These are phyloP conservation scores for Neoaliturus tenellus DNA, from an alignment of 2,888 invertebrate species.

Conservation along the genomic window DNA sequence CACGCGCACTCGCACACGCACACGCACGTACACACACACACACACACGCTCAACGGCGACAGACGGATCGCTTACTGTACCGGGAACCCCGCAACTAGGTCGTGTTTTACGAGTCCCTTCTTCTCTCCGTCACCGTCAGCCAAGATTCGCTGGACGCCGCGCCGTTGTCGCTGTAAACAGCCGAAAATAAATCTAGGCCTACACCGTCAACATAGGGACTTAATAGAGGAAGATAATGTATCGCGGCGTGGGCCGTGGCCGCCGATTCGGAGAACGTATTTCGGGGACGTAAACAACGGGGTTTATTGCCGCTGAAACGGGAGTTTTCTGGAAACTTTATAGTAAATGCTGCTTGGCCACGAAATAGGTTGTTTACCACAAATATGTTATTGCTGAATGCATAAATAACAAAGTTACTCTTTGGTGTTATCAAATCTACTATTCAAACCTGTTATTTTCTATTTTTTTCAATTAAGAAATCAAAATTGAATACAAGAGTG, in stretches of 20 bases:
- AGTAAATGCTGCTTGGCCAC: not conserved
- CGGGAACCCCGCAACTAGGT: conserved; percentile 16
- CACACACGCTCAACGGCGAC: not conserved
- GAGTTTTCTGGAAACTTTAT: not conserved
- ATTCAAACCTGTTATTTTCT: too few relatives aligned
- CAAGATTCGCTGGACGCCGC: not conserved
- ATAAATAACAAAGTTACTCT: too few relatives aligned
- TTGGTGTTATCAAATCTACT: too few relatives aligned
- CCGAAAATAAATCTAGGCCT: conserved; percentile 16
- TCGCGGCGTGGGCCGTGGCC: conserved; percentile 2
- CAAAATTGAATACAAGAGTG: too few relatives aligned
- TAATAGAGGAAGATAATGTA: not conserved
- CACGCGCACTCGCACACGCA: not conserved
- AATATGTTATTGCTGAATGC: too few relatives aligned
- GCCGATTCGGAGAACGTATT: not conserved
- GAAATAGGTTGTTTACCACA: too few relatives aligned
- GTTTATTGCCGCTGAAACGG: not conserved
- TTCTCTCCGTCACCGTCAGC: not conserved
- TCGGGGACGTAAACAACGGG: not conserved
- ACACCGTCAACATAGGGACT: not conserved
- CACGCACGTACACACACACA: not conserved
- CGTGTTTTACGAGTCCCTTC: conserved; percentile 18
- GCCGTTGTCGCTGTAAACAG: conserved; percentile 26
- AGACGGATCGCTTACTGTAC: conserved; percentile 23
- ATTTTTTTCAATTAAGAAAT: too few relatives aligned